phyloP scores from a whole-genome alignment of 2,888 invertebrate species.

The Drosophila kuntzei region DNA sequence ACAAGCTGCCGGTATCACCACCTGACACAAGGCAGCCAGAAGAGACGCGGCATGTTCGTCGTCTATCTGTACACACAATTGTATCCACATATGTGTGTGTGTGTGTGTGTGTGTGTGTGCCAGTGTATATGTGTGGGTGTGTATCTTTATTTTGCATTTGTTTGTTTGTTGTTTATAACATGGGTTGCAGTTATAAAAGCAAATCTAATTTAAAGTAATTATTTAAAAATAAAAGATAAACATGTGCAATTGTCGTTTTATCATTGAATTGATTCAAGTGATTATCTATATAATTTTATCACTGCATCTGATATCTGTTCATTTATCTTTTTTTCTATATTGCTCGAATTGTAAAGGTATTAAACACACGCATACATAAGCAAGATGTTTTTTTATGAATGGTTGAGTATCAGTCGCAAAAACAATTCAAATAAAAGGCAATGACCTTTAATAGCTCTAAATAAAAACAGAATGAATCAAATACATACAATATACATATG shows the following conservation, averaged over 20 bases:
- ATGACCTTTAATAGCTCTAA: conserved; percentile 37
- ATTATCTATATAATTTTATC: neutral
- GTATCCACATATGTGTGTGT: conserved; percentile 16
- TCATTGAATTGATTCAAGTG: no score
- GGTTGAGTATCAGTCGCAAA: conserved; percentile 28
- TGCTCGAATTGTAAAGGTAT: conserved; percentile 8
- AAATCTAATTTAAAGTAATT: neutral
- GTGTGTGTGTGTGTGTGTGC: conserved; percentile 15
- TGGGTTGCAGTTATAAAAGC: neutral
- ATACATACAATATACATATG: conserved; percentile 1
- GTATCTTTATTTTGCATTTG: conserved; percentile 3
- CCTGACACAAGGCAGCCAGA: conserved; percentile 41
- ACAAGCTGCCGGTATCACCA: conserved; percentile 36
- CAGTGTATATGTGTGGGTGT: conserved; percentile 17
- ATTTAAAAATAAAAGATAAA: neutral
- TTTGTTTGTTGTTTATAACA: conserved; percentile 20
- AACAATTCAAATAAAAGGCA: conserved; percentile 34
- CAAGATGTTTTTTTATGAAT: conserved; percentile 26
- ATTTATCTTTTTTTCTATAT: neutral
- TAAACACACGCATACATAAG: neutral
- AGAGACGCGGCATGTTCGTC: conserved; percentile 39
- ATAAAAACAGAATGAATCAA: conserved; percentile 20
- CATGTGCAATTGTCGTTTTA: no score
- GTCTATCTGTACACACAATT: conserved; percentile 18
- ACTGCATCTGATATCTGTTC: neutral